A percentile compares a stretch with the other conserved stretches of the same genome.
Conservation (phyloP, 1,140 invertebrate species). For the Ruditapes philippinarum region DNA sequence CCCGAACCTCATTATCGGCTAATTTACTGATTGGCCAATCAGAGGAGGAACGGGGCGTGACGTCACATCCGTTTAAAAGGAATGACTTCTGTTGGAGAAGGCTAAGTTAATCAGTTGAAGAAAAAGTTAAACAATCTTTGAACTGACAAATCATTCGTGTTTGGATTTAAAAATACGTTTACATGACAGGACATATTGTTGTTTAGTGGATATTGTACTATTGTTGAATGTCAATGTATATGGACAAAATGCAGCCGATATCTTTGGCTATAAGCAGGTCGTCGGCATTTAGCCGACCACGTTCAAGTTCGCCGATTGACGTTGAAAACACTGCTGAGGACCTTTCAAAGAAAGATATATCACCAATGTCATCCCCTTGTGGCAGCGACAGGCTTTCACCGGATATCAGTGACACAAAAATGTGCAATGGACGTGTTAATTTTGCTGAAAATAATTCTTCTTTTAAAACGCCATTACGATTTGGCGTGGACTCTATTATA, state of each 20-base stretch:
- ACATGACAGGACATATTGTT: background rate
- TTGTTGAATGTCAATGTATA: constrained; percentile 27
- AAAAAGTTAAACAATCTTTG: constrained; percentile 58
- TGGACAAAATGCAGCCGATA: constrained; percentile 55
- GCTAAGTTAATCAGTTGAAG: constrained; percentile 58
- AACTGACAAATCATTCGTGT: constrained; percentile 21
- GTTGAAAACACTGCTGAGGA: constrained; percentile 55
- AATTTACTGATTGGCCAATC: constrained; percentile 58
- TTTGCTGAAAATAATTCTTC: constrained; percentile 30
- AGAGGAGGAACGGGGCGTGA: constrained; percentile 26
- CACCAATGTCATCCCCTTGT: constrained; percentile 28
- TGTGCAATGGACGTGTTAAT: constrained; percentile 54
- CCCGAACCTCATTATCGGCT: constrained; percentile 54
- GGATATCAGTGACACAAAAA: background rate
- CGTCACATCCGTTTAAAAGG: constrained; percentile 59
- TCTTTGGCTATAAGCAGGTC: constrained; percentile 38
- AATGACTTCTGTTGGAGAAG: constrained; percentile 40
- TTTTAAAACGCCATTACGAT: constrained; percentile 54
- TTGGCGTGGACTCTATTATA: constrained; percentile 63
- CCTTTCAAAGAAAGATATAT: constrained; percentile 45
- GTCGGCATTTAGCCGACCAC: constrained; percentile 59
- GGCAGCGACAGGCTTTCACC: constrained; percentile 51
- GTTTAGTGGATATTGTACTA: constrained; percentile 24
- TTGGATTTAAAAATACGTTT: background rate
- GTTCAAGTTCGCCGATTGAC: constrained; percentile 57